Base-by-base conservation (phyloP, 53 echinoderm and acorn worm genomes). In the Paracentrotus lividus region DNA sequence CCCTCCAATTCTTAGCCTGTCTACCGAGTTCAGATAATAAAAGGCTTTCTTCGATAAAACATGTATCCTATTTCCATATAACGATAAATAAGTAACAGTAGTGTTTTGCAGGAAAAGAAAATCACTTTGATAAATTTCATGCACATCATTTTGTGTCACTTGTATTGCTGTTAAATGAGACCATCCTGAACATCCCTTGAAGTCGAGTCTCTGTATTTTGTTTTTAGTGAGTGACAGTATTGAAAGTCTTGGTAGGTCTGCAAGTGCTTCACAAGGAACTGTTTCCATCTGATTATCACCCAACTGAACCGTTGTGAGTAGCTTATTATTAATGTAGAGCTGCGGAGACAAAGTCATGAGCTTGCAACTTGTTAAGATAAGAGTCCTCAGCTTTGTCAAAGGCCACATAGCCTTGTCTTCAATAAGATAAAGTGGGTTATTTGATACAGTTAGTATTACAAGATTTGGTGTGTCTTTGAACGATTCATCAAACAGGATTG, bases 221-320 rank as follows among this genome's bases (percentile, higher is more conserved):
- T 89, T 89, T 8, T 42, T 5, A 20, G 1, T 1, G 9, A 89
- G 43, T 4, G 21, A 4, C n/a, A 89, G 1, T 27, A 4, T 23
- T 27, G 21, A 38, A 5, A 89, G 44, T 61, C 5, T 26, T 0
- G 66, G 16, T 42, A 89, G 14, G 9, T 10, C 31, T 60, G 89
- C 55, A 42, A 91, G 56, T 8, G 91, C 76, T 8, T 42, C 54
- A 91, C 26, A 26, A 32, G 91, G 91, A 72, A 91, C 40, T 27
- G 20, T 10, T 3, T 24, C 18, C 40, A 91, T 52, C 29, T 72
- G 6, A 67, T 91, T 91, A 54, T 27, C 51, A 72, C 5, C 6
- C 72, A 91, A 13, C 16, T 1, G 8, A 14, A 91, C 29, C 8
- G 29, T 49, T 27, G 91, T 24, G 16, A 91, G 53, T 27, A 75